Evolutionary conservation across 2,113 vertebrate species (phyloP).

Genomic region (Gasterosteus nipponicus): DNA sequence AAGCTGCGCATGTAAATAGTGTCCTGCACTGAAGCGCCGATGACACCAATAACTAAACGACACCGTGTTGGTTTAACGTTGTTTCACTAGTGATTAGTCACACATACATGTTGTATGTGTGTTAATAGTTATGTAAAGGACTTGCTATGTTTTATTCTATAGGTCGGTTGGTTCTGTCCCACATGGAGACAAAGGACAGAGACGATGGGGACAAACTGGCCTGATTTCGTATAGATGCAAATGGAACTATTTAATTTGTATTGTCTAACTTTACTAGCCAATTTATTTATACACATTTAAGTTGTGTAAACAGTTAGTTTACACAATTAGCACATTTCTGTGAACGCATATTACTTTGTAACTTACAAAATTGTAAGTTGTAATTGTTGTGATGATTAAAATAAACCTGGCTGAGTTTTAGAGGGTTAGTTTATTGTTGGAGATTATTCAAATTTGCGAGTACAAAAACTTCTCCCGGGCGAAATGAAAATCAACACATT

Average conservation of each 20-base stretch:
- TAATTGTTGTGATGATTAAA: background rate
- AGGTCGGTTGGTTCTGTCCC: background rate
- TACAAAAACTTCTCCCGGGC: background rate
- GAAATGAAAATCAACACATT: background rate
- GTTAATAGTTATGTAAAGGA: background rate
- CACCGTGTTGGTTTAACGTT: background rate
- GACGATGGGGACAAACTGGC: background rate
- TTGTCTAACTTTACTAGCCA: background rate
- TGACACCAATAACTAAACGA: background rate
- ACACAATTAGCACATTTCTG: background rate
- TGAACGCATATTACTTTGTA: slow-evolving; percentile 3
- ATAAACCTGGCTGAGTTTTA: background rate
- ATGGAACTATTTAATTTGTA: background rate
- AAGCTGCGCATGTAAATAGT: background rate
- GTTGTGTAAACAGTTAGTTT: background rate
- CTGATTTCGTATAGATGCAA: background rate
- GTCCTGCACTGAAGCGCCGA: background rate
- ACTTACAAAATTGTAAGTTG: slow-evolving; percentile 1
- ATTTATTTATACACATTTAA: background rate
- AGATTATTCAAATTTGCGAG: background rate
- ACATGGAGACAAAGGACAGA: background rate
- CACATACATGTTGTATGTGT: background rate
- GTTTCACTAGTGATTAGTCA: background rate
- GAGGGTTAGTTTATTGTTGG: background rate
- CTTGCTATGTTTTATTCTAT: background rate